Percentiles rank a stretch among this genome's conserved stretches.
phyloP scores from a whole-genome alignment of 2,113 vertebrate species.

The Orientallactaga bullata region DNA sequence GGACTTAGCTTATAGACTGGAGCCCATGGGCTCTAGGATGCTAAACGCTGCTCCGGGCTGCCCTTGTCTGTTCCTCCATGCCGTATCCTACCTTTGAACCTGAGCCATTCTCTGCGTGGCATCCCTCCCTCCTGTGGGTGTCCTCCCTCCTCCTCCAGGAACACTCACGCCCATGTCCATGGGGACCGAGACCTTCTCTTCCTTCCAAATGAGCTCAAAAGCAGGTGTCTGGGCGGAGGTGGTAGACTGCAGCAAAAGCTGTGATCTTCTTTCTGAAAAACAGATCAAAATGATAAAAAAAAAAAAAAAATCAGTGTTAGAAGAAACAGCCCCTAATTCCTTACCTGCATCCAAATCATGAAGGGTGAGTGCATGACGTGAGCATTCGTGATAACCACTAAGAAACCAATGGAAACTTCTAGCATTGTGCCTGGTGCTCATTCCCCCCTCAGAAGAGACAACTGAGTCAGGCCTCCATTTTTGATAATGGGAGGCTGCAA shows the following conservation, averaged over 20 bases:
- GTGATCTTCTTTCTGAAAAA: not conserved
- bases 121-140: not conserved
- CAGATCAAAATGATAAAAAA: too few relatives aligned
- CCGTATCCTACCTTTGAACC: not conserved
- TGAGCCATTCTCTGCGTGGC: not conserved
- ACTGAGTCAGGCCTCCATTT: not conserved
- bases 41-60: not conserved
- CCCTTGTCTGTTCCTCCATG: not conserved
- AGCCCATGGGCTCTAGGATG: accelerated
- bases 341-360: too few relatives aligned
- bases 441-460: not conserved
- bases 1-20: not conserved
- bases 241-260: not conserved
- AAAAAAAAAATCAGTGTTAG: not conserved
- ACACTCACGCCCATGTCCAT: not conserved
- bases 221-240: not conserved
- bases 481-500: not conserved
- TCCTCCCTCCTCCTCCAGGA: not conserved
- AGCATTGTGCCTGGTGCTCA: accelerated
- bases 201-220: not conserved
- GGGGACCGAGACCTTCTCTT: not conserved
- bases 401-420: not conserved
- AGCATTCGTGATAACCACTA: not conserved
- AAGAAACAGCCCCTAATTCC: not conserved
- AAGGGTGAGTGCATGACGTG: too few relatives aligned